Evolutionary conservation across 2,797 vertebrate genomes (phyloP), one percentile per base, ranked within the genome.

Genomic region (Enteromius radiatus): DNA sequence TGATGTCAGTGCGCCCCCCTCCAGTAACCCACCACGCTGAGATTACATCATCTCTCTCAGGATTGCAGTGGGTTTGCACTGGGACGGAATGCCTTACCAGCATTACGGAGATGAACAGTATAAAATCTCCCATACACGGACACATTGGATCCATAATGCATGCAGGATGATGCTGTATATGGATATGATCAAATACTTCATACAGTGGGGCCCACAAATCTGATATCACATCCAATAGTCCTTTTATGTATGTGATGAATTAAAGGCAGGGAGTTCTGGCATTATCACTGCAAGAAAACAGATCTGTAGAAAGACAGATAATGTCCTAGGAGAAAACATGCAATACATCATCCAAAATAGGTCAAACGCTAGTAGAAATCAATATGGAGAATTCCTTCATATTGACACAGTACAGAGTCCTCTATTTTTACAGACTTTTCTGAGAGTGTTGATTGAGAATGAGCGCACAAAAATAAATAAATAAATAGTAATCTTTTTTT

Each of bases 41-140:
- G 83, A 86, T 88, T 83, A 88, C 83, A 85, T 86, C 85, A 88
- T 85, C 83, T 76, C 81, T 81, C 81, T 85, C 80, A 87, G 84
- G 75, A 65, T 80, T 68, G 71, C 75, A 82, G 56, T 78, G 78
- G 33, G 78, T 59, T 54, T 47, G 64, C 64, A 21, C 41, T 2
- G 26, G 26, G 45, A 76, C 31, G 14, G 28, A 69, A 78, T 45
- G 41, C 9, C 31, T 69, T 47, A 59, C 28, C 31, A 59, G 31
- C 31, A 41, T 15, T 70, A 41, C 11, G 0, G 41, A 23, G 6
- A 71, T 28, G 3, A 43, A 43, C 15, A 12, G 38, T 59, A 28
- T 41, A 41, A 10, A n/a, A 33, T 54, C 47, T 74, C 31, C 21
- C 11, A 9, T 49, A 52, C 21, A 36, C 21, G 6, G 5, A 38